These are phyloP conservation scores for Cheilosia pagana DNA, from an alignment of 2,888 invertebrate genomes.

Conservation along the genomic window DNA sequence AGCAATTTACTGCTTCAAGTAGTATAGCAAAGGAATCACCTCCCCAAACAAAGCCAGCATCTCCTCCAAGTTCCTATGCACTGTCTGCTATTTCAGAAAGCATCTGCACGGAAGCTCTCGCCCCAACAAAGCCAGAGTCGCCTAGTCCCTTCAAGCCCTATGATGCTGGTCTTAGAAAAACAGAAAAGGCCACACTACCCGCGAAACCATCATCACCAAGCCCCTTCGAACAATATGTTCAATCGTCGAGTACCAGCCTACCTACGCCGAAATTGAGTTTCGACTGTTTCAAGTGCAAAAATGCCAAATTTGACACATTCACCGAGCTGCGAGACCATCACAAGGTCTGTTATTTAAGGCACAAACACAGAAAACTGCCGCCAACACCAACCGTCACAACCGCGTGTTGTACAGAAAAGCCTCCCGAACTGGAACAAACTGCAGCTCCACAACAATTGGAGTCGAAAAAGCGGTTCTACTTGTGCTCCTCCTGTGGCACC, in stretches of 20 bases:
- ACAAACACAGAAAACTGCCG: constrained; percentile 28
- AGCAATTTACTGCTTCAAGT: not conserved
- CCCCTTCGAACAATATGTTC: constrained; percentile 32
- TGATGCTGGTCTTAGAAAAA: not conserved
- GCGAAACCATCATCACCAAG: constrained; percentile 1
- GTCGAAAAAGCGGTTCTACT: constrained; percentile 87
- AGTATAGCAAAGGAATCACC: not conserved
- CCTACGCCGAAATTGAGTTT: constrained; percentile 77
- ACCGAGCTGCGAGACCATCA: constrained; percentile 89
- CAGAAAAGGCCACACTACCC: not conserved
- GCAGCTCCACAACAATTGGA: not conserved
- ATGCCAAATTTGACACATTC: constrained; percentile 87
- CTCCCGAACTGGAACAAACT: not conserved
- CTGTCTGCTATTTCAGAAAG: not conserved
- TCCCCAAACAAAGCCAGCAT: not conserved
- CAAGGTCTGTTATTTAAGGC: constrained; percentile 82
- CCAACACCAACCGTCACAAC: not conserved
- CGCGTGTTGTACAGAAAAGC: not conserved
- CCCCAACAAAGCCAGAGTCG: not conserved
- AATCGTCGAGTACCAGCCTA: constrained; percentile 10
- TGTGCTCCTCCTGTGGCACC: constrained; percentile 92
- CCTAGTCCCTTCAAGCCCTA: not conserved
- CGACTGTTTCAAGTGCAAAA: constrained; percentile 90
- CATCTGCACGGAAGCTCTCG: not conserved
- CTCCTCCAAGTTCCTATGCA: not conserved